Base-by-base conservation (phyloP, 1,140 invertebrate genomes). In the Diorhabda elongata region DNA sequence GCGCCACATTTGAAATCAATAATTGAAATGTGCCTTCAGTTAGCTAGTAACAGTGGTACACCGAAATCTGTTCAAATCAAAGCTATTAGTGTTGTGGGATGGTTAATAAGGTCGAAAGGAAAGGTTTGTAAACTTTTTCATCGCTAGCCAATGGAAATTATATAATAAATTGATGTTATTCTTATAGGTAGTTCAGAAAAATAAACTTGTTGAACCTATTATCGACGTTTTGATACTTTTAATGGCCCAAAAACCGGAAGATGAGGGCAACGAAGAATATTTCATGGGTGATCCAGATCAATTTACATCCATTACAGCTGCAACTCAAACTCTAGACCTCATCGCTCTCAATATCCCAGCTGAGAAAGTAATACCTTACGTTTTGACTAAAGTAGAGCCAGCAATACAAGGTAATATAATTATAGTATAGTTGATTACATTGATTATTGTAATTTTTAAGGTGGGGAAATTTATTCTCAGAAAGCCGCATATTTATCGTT, bases 281-380 rank as follows among this genome's bases (percentile, higher is more conserved):
- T 87, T 87, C 68, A 78, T 81, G 45, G 82, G 82, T 8, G 86
- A 90, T 71, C 83, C 86, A 26, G 85, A 87, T 62, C 82, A 86
- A 68, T 85, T 85, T 69, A 87, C 84, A 44, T 86, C 89, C 2
- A 82, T 87, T 26, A 87, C 88, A 3, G 85, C 87, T 73, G 91
- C 90, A 3, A 86, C 88, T 1, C 90, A 92, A 83, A 89, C 91
- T 6, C 81, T 94, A 42, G 91, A 94, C 81, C 79, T 87, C n/a
- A 83, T 94, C 74, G 91, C 92, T 5, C 79, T 93, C 2, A 85
- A 93, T 81, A 82, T 94, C 44, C 89, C 92, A 4, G 89, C 92
- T 5, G 90, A 92, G 58, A 92, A 91, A 77, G 80, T 94, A 7
- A 84, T 94, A 67, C 87, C 89, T 7, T 86, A 87, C 72, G 78